Percentiles rank a stretch among this genome's conserved stretches.
Conservation (phyloP, 2,113 vertebrate genomes). For the Sinocyclocheilus maitianheensis region DNA sequence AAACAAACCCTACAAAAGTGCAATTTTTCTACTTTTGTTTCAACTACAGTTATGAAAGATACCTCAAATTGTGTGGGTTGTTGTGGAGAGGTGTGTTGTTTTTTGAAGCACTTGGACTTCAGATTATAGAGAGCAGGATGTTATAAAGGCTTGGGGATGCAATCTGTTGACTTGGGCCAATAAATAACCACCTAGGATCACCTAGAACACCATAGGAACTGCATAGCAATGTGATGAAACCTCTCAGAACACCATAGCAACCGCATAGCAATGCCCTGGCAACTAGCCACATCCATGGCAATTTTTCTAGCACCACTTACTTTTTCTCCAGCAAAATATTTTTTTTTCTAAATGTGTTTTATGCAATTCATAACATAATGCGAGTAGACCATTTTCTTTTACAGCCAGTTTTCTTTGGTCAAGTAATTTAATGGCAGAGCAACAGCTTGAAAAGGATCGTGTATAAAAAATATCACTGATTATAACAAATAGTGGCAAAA, state of each 20-base stretch:
- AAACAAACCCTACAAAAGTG: not conserved
- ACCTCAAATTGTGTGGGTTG: not conserved
- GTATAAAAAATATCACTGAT: not conserved
- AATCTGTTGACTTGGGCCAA: slow-evolving; percentile 1
- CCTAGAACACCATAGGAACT: slow-evolving; percentile 2
- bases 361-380: not conserved
- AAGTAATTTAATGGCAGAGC: not conserved
- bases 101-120: not conserved
- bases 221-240: not conserved
- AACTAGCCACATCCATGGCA: not conserved
- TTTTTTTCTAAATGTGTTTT: not conserved
- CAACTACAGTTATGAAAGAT: too few relatives aligned
- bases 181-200: not conserved
- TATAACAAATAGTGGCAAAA: not conserved
- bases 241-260: slow-evolving; percentile 1
- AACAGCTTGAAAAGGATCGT: not conserved
- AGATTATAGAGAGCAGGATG: too few relatives aligned
- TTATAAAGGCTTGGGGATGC: not conserved
- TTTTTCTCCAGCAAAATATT: not conserved
- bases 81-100: too few relatives aligned
- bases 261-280: not conserved
- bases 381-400: too few relatives aligned
- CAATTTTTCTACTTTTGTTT: not conserved
- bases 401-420: not conserved
- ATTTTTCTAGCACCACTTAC: not conserved